Conservation (phyloP, 2,797 vertebrate genomes). For the Paguma larvata region DNA sequence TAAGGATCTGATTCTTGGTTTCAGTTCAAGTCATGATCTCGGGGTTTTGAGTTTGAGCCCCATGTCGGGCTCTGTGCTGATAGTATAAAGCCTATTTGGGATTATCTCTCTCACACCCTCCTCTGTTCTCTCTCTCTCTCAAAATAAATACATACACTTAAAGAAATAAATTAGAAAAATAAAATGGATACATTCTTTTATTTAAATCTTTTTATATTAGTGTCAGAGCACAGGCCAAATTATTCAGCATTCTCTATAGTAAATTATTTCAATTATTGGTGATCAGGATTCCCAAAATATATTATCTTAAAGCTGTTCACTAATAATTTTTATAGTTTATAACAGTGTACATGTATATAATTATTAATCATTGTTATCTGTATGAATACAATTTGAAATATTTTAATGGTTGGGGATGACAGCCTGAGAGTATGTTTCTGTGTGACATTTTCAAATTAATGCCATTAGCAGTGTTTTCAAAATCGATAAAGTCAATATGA, state of each 20-base stretch:
- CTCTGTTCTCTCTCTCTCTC: too few relatives aligned
- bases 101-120: too few relatives aligned
- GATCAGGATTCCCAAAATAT: background rate
- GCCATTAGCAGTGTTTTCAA: background rate
- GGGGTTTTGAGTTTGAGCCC: too few relatives aligned
- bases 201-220: constrained; percentile 14
- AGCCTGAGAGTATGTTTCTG: background rate
- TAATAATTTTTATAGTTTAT: background rate
- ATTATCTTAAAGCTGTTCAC: background rate
- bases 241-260: background rate
- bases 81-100: too few relatives aligned
- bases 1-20: too few relatives aligned
- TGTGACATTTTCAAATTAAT: background rate
- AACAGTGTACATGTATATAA: background rate
- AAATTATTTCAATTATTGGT: constrained; percentile 25
- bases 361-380: background rate
- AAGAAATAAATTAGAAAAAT: constrained; percentile 34
- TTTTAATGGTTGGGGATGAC: background rate
- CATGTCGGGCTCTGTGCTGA: too few relatives aligned
- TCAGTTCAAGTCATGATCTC: too few relatives aligned
- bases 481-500: background rate
- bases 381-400: constrained; percentile 23
- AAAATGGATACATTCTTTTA: background rate
- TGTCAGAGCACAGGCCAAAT: background rate
- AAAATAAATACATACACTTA: too few relatives aligned